Evolutionary conservation across 2,888 invertebrate genomes (phyloP).

Genomic region (Tyria jacobaeae): DNA sequence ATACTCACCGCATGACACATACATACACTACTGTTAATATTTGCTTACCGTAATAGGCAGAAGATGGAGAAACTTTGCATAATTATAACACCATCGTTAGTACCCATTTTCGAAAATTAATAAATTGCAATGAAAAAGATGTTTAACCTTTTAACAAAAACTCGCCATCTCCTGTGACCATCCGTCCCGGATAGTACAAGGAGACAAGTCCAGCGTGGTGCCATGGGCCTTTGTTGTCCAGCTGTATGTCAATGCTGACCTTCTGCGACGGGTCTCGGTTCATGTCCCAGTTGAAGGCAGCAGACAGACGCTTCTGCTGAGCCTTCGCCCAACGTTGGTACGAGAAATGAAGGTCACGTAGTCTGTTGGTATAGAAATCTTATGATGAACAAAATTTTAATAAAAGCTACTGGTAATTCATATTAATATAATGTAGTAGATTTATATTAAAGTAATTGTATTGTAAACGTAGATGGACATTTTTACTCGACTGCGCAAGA

Average conservation of each 20-base stretch:
- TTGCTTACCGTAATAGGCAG: too few relatives aligned
- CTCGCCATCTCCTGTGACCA: constrained; percentile 89
- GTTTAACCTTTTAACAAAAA: constrained; percentile 85
- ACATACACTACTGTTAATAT: too few relatives aligned
- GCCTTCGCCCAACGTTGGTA: constrained; percentile 87
- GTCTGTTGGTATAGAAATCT: constrained; percentile 68
- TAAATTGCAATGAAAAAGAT: too few relatives aligned
- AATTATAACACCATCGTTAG: too few relatives aligned
- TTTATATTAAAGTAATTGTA: too few relatives aligned
- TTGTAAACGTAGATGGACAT: too few relatives aligned
- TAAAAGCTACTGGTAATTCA: too few relatives aligned
- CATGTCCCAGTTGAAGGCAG: constrained; percentile 94
- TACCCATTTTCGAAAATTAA: constrained; percentile 1
- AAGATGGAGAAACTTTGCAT: too few relatives aligned
- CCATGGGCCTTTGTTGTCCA: constrained; percentile 87
- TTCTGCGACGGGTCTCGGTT: constrained; percentile 93
- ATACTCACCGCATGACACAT: too few relatives aligned
- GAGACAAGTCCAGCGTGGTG: constrained; percentile 88
- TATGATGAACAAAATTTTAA: too few relatives aligned
- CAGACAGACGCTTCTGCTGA: constrained; percentile 88
- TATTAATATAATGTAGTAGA: too few relatives aligned
- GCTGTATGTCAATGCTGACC: constrained; percentile 87
- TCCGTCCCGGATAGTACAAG: constrained; percentile 91
- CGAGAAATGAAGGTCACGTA: constrained; percentile 91
- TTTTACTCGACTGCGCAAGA: too few relatives aligned